A percentile compares a stretch with the other conserved stretches of the same genome.
Conservation (phyloP, 2,888 invertebrate genomes). For the Pristionchus entomophagus region DNA sequence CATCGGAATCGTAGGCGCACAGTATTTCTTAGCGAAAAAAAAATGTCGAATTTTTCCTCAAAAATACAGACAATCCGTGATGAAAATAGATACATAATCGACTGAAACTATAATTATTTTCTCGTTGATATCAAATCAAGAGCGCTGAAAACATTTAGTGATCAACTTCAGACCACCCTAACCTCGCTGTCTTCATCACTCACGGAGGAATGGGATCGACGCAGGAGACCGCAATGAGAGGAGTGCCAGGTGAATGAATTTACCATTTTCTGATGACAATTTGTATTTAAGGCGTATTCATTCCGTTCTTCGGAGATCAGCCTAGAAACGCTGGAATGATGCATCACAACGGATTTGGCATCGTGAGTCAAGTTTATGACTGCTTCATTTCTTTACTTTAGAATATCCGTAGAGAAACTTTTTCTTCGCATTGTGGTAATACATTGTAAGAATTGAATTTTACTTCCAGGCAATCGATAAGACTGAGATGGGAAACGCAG, state of each 20-base stretch:
- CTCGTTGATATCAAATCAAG: too few relatives aligned
- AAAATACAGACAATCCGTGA: too few relatives aligned
- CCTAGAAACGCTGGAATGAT: constrained; percentile 39
- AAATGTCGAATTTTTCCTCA: too few relatives aligned
- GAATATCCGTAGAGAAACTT: too few relatives aligned
- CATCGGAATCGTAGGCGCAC: too few relatives aligned
- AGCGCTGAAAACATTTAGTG: too few relatives aligned
- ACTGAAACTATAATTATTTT: too few relatives aligned
- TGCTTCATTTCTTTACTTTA: too few relatives aligned
- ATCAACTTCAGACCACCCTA: constrained; percentile 9
- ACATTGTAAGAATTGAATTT: not conserved
- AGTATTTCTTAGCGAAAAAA: too few relatives aligned
- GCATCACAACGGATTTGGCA: constrained; percentile 5
- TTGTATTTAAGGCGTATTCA: not conserved
- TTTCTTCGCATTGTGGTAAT: not conserved
- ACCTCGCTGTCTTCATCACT: constrained; percentile 38
- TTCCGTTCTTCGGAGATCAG: constrained; percentile 39
- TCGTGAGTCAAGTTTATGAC: not conserved
- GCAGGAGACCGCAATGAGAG: constrained; percentile 29
- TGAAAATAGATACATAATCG: too few relatives aligned
- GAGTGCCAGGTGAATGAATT: constrained; percentile 18
- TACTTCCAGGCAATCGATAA: constrained; percentile 11
- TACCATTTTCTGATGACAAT: not conserved
- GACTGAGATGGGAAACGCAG: not conserved
- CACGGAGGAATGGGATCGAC: constrained; percentile 44